Percentiles rank a stretch among this genome's conserved stretches.
Evolutionary conservation across 2,797 vertebrate species (phyloP).

Genomic region (Liparis tanakae): DNA sequence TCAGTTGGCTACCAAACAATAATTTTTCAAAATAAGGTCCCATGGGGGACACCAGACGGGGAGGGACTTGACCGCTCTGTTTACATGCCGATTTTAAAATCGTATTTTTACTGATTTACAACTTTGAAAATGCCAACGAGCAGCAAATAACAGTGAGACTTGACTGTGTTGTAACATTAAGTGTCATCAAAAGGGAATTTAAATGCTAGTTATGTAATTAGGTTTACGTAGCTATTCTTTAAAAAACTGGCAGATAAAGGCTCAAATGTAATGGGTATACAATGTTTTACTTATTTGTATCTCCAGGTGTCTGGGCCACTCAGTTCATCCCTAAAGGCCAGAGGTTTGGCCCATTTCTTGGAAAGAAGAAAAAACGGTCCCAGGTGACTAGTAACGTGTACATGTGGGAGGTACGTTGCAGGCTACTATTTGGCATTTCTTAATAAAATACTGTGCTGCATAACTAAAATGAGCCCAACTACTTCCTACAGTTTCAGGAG

Average conservation of each 20-base stretch:
- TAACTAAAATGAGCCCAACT: slow-evolving; percentile 24
- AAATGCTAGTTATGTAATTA: background rate
- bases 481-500: background rate
- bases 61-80: background rate
- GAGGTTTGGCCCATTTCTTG: slow-evolving; percentile 92
- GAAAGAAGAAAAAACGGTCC: slow-evolving; percentile 94
- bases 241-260: background rate
- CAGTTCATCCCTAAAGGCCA: slow-evolving; percentile 91
- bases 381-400: slow-evolving; percentile 96
- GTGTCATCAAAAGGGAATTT: background rate
- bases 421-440: slow-evolving; percentile 13
- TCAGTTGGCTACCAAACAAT: too few relatives aligned
- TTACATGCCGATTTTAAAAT: background rate
- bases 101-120: background rate
- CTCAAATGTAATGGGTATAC: background rate
- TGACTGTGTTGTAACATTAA: slow-evolving; percentile 1
- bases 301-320: slow-evolving; percentile 92
- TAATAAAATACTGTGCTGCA: slow-evolving; percentile 10
- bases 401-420: slow-evolving; percentile 94
- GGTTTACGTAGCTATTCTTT: background rate
- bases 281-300: slow-evolving; percentile 4
- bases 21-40: too few relatives aligned
- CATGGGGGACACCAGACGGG: too few relatives aligned
- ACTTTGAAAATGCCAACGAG: slow-evolving; percentile 8
- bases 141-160: slow-evolving; percentile 1